These are phyloP conservation scores for Trachymyrmex septentrionalis DNA, from an alignment of 1,140 invertebrate species.

Conservation along the genomic window DNA sequence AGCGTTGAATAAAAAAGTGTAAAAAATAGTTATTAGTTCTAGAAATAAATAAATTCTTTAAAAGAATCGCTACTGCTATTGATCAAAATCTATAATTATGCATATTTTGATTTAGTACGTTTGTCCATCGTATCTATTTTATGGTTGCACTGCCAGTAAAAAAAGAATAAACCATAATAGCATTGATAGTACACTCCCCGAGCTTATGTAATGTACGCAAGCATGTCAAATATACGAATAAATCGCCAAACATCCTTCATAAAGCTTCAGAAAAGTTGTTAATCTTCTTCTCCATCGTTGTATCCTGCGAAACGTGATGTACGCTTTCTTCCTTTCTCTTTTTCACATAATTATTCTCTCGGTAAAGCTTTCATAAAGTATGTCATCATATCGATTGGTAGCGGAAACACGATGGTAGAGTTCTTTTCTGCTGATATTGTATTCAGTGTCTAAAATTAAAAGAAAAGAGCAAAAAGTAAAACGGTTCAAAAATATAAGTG, in stretches of 20 bases:
- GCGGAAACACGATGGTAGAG: conserved; percentile 98
- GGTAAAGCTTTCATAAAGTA: conserved; percentile 89
- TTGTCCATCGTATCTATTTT: no score
- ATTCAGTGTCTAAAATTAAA: conserved; percentile 89
- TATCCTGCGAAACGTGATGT: background rate
- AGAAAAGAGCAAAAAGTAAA: background rate
- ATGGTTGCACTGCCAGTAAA: no score
- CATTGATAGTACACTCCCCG: no score
- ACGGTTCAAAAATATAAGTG: background rate
- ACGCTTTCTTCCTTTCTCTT: background rate
- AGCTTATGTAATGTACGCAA: background rate
- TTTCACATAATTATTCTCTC: conserved; percentile 53
- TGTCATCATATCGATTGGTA: conserved; percentile 96
- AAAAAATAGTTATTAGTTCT: no score
- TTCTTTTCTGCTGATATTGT: conserved; percentile 99
- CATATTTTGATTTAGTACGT: no score
- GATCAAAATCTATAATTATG: no score
- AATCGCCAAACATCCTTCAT: background rate
- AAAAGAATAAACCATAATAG: no score
- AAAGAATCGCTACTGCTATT: no score
- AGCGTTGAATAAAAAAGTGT: background rate
- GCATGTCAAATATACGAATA: conserved; percentile 14
- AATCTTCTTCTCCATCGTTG: background rate
- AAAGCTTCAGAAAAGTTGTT: background rate
- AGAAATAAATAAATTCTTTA: no score